Conservation (phyloP, 2,797 vertebrate species). For the Melopsittacus undulatus region DNA sequence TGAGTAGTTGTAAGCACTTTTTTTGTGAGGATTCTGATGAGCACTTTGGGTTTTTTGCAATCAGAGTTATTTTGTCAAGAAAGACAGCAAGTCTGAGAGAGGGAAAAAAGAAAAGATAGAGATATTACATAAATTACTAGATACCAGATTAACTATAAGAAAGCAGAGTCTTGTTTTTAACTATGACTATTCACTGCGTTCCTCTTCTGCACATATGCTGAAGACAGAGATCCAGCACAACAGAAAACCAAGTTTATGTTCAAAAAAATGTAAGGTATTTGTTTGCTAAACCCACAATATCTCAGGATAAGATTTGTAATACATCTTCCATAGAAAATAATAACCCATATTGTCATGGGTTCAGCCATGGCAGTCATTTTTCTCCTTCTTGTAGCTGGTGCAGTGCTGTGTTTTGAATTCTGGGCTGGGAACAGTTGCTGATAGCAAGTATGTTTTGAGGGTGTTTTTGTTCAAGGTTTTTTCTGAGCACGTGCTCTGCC, state of each 20-base stretch:
- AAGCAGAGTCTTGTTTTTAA: not conserved
- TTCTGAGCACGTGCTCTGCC: no score
- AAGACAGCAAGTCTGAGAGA: not conserved
- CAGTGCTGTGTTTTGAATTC: no score
- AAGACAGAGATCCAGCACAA: not conserved
- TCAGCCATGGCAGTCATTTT: no score
- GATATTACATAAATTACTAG: not conserved
- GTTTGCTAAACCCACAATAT: not conserved
- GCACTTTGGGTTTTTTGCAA: not conserved
- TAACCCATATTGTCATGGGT: no score
- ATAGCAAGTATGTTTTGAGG: no score
- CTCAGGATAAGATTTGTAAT: not conserved
- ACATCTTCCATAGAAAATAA: not conserved
- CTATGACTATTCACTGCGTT: not conserved
- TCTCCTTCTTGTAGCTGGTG: no score
- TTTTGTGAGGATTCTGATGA: not conserved
- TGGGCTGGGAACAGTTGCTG: no score
- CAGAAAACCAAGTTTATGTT: not conserved
- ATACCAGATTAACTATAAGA: not conserved
- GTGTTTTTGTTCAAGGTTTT: no score
- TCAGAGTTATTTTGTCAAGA: not conserved
- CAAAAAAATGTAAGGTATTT: not conserved
- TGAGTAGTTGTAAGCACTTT: not conserved
- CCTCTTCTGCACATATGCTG: not conserved
- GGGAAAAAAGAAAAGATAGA: not conserved